Evolutionary conservation across 2,113 vertebrate species (phyloP).

Genomic region (Epinephelus cyanopodus): DNA sequence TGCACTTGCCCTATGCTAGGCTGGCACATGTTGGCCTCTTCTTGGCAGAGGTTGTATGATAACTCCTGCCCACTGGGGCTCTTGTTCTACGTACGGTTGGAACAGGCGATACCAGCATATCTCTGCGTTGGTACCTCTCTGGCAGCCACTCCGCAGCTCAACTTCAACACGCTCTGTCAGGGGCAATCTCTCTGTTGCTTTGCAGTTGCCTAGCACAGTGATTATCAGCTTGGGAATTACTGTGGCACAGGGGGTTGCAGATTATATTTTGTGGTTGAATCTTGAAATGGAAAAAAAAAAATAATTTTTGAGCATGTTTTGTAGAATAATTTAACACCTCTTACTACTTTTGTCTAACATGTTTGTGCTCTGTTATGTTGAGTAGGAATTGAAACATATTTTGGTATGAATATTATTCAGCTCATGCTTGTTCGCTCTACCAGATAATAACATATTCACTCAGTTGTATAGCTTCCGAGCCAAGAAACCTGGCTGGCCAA

Average conservation of each 20-base stretch:
- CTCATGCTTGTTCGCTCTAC: not conserved
- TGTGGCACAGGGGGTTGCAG: not conserved
- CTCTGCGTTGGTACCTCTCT: constrained; percentile 36
- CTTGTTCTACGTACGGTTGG: constrained; percentile 46
- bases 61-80: constrained; percentile 40
- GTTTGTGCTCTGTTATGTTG: not conserved
- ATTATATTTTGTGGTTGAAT: not conserved
- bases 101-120: constrained; percentile 35
- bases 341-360: not conserved
- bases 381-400: constrained; percentile 15
- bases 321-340: not conserved
- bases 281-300: not conserved
- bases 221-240: constrained; percentile 14
- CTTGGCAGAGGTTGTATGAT: constrained; percentile 61
- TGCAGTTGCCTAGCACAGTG: constrained; percentile 1
- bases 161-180: constrained; percentile 2
- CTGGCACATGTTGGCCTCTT: constrained; percentile 59
- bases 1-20: constrained; percentile 54
- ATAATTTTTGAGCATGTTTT: not conserved
- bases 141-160: constrained; percentile 26
- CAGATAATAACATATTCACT: constrained; percentile 25
- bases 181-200: constrained; percentile 31
- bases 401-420: not conserved
- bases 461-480: constrained; percentile 8
- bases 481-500: constrained; percentile 14